A percentile compares a stretch with the other conserved stretches of the same genome.
These are phyloP conservation scores for Merops nubicus DNA, from an alignment of 2,113 vertebrate species.

Conservation along the genomic window DNA sequence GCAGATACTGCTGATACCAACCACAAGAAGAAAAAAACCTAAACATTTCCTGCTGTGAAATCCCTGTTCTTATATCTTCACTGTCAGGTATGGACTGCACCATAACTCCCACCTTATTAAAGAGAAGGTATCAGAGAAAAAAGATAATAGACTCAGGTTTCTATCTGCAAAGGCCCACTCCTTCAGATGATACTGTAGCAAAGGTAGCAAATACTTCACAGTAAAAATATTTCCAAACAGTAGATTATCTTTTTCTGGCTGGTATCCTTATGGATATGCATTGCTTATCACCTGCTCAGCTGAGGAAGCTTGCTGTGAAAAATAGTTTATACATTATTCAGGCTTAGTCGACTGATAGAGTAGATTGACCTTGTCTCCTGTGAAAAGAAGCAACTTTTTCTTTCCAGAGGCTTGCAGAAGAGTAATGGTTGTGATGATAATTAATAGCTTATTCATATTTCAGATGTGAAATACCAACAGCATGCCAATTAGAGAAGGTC, in stretches of 20 bases:
- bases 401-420: constrained; percentile 14
- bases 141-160: not conserved
- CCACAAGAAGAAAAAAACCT: not conserved
- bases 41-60: not conserved
- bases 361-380: constrained; percentile 58
- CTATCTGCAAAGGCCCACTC: not conserved
- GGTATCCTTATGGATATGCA: not conserved
- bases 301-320: constrained; percentile 1
- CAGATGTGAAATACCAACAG: constrained; percentile 17
- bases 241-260: constrained; percentile 18
- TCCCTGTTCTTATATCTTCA: not conserved
- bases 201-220: constrained; percentile 28
- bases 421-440: constrained; percentile 51
- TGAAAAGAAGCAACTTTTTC: constrained; percentile 44
- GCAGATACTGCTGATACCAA: not conserved
- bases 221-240: constrained; percentile 32
- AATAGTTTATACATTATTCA: constrained; percentile 62
- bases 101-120: constrained; percentile 25
- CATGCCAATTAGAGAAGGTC: constrained; percentile 51
- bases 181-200: not conserved
- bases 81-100: not conserved
- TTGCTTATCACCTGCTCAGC: constrained; percentile 31
- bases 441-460: constrained; percentile 64
- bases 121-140: not conserved
- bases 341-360: constrained; percentile 15